These are phyloP conservation scores for Asbolus verrucosus DNA, from an alignment of 1,140 invertebrate species.

Conservation along the genomic window DNA sequence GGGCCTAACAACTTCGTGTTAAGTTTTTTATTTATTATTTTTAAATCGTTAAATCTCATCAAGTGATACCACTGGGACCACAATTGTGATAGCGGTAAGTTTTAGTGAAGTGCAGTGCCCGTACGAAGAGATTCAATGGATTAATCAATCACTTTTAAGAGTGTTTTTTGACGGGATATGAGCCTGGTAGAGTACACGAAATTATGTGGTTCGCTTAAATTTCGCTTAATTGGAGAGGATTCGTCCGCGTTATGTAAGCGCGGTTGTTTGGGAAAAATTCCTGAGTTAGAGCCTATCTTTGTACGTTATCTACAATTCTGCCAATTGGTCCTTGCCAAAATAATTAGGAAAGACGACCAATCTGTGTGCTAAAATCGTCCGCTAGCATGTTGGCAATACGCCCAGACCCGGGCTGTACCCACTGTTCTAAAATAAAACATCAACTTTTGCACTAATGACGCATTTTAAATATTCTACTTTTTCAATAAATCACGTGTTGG, in stretches of 20 bases:
- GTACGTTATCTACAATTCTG: background rate
- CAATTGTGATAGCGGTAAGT: conserved; percentile 55
- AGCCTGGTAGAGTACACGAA: background rate
- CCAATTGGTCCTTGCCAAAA: conserved; percentile 73
- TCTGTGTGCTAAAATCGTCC: conserved; percentile 79
- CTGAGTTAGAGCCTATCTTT: background rate
- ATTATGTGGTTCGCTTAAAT: background rate
- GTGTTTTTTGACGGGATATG: too few species aligned
- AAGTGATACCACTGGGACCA: conserved; percentile 58
- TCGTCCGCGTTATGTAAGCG: background rate
- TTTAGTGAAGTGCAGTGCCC: conserved; percentile 55
- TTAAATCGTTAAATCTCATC: conserved; percentile 44
- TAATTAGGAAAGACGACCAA: conserved; percentile 77
- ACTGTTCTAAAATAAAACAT: conserved; percentile 56
- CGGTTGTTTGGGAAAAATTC: too few species aligned
- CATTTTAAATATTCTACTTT: conserved; percentile 50
- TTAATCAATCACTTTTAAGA: too few species aligned
- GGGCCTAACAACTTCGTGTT: conserved; percentile 62
- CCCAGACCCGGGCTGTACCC: conserved; percentile 65
- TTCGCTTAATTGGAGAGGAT: too few species aligned
- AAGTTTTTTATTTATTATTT: conserved; percentile 52
- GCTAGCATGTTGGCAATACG: conserved; percentile 72
- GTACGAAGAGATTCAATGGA: conserved; percentile 8
- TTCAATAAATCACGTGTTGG: conserved; percentile 21
- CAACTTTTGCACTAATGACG: conserved; percentile 54